Percentiles rank a stretch among this genome's conserved stretches.
phyloP scores from a whole-genome alignment of 1,140 invertebrate genomes.

The Saccostrea cuccullata region DNA sequence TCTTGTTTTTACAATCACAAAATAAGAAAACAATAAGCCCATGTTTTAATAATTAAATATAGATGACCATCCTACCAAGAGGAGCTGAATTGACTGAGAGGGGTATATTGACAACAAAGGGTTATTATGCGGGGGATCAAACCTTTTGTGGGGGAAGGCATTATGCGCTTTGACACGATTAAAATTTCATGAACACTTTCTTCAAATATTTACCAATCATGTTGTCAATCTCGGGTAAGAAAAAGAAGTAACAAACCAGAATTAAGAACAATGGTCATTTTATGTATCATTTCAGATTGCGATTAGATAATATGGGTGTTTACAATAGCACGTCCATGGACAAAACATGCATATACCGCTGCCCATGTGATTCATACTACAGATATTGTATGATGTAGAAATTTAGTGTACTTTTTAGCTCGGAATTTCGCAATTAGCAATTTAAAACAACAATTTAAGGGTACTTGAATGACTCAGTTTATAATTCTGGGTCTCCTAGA shows the following conservation, averaged over 20 bases:
- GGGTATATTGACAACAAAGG: not conserved
- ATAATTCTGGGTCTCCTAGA: not conserved
- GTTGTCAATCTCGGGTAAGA: not conserved
- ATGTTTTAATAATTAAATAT: not conserved
- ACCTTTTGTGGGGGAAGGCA: not conserved
- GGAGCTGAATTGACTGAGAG: not conserved
- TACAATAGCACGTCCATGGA: not conserved
- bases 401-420: not conserved
- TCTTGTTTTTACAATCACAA: not conserved
- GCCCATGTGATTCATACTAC: not conserved
- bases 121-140: not conserved
- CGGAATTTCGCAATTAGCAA: too few species aligned
- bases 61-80: not conserved
- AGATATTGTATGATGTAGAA: not conserved
- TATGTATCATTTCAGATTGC: slow-evolving; percentile 13
- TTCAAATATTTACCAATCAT: slow-evolving; percentile 1
- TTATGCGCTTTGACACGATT: not conserved
- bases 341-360: not conserved
- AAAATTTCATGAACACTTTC: not conserved
- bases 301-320: not conserved
- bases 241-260: not conserved
- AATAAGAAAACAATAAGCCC: not conserved
- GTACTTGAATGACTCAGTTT: not conserved
- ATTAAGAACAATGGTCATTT: slow-evolving; percentile 6
- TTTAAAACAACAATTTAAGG: too few species aligned